Conservation (phyloP, 2,797 vertebrate species). For the Paguma larvata region DNA sequence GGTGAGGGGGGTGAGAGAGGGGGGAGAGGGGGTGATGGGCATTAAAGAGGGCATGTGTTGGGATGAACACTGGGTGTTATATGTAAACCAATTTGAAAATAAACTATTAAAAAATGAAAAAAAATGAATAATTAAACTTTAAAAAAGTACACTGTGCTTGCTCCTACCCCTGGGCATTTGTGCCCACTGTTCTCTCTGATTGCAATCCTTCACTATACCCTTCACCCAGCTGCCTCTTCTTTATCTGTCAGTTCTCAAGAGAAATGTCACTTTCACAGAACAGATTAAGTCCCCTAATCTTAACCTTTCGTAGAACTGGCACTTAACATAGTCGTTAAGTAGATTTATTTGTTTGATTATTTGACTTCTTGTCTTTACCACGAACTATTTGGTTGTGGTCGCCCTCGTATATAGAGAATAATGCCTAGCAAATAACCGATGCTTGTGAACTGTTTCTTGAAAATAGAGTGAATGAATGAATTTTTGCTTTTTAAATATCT, state of each 20-base stretch:
- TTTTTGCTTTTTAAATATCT: constrained; percentile 46
- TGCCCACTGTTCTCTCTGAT: not conserved
- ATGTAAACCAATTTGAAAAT: too few species aligned
- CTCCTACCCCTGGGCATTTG: not conserved
- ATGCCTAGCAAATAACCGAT: not conserved
- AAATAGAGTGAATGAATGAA: not conserved
- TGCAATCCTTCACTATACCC: not conserved
- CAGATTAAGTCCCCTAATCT: not conserved
- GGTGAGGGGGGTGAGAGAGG: too few species aligned
- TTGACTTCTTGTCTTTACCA: not conserved
- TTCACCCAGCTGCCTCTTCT: not conserved
- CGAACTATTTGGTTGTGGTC: not conserved
- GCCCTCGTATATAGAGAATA: not conserved
- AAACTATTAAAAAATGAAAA: too few species aligned
- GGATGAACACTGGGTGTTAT: too few species aligned
- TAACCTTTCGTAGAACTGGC: not conserved
- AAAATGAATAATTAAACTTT: too few species aligned
- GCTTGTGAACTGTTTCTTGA: not conserved
- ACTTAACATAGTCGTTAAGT: not conserved
- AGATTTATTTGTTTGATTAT: not conserved
- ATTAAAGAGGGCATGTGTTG: too few species aligned
- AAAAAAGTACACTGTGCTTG: not conserved
- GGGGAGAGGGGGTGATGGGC: too few species aligned
- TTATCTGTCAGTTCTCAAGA: not conserved
- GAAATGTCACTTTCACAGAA: not conserved